These are phyloP conservation scores for Australoheros facetus DNA, from an alignment of 2,797 vertebrate genomes.

Conservation along the genomic window DNA sequence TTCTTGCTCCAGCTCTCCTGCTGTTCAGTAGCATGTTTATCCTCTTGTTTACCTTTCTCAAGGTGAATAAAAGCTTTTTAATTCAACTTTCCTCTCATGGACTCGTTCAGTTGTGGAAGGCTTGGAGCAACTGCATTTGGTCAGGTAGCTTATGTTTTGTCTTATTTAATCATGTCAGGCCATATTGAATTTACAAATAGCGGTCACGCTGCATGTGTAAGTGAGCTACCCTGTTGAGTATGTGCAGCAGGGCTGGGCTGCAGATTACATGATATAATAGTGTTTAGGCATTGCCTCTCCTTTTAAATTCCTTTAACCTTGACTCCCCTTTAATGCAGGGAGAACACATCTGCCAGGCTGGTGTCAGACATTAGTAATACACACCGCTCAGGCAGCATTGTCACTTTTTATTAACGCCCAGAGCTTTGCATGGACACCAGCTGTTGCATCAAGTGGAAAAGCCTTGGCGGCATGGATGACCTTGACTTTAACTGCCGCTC, in stretches of 20 bases:
- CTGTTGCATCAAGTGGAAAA: conserved; percentile 90
- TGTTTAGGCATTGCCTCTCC: conserved; percentile 79
- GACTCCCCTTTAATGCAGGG: conserved; percentile 83
- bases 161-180: conserved; percentile 80
- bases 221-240: conserved; percentile 71
- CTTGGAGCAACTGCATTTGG: conserved; percentile 68
- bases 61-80: conserved; percentile 69
- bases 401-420: conserved; percentile 87
- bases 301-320: conserved; percentile 86
- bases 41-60: conserved; percentile 71
- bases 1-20: conserved; percentile 53
- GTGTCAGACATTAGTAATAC: conserved; percentile 85
- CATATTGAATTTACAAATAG: conserved; percentile 83
- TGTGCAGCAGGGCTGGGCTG: conserved; percentile 72
- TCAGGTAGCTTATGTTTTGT: conserved; percentile 77
- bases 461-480: conserved; percentile 89
- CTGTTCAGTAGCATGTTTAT: conserved; percentile 65
- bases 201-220: conserved; percentile 75
- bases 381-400: conserved; percentile 82
- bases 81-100: conserved; percentile 63
- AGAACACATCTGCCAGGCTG: conserved; percentile 83
- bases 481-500: conserved; percentile 88
- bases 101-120: conserved; percentile 43
- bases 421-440: conserved; percentile 91
- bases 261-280: conserved; percentile 83